Percentiles rank a stretch among this genome's conserved stretches.
Conservation (phyloP, 1,140 invertebrate species). For the Sarcophaga peregrina region DNA sequence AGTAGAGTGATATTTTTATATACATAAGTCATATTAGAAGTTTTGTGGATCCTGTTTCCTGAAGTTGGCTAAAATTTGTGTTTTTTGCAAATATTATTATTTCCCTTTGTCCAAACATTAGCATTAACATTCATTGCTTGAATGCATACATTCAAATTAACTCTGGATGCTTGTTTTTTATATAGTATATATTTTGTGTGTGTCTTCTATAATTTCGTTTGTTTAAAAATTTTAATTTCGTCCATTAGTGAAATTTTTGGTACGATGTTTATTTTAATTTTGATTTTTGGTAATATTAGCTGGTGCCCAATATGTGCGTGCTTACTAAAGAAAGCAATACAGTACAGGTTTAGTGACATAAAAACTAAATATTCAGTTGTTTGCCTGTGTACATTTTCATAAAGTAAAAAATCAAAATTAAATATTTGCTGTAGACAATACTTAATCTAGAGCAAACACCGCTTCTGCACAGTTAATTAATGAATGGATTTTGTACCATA, state of each 20-base stretch:
- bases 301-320: too few species aligned
- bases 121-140: too few species aligned
- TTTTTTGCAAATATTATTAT: too few species aligned
- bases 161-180: too few species aligned
- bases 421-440: conserved; percentile 13
- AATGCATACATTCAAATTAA: too few species aligned
- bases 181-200: not conserved
- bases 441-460: conserved; percentile 4
- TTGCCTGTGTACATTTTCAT: not conserved
- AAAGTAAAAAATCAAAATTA: not conserved
- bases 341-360: not conserved
- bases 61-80: too few species aligned
- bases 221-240: not conserved
- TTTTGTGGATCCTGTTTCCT: too few species aligned
- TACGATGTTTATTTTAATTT: not conserved
- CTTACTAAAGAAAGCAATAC: too few species aligned
- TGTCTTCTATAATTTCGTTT: not conserved
- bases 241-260: not conserved
- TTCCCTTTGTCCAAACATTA: too few species aligned
- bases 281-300: too few species aligned
- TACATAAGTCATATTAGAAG: too few species aligned
- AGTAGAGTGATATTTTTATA: too few species aligned
- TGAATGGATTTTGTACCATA: not conserved
- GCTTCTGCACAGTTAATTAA: conserved; percentile 4
- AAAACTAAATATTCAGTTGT: not conserved